Evolutionary conservation across 2,888 invertebrate species (phyloP).

Genomic region (Meta bourneti): DNA sequence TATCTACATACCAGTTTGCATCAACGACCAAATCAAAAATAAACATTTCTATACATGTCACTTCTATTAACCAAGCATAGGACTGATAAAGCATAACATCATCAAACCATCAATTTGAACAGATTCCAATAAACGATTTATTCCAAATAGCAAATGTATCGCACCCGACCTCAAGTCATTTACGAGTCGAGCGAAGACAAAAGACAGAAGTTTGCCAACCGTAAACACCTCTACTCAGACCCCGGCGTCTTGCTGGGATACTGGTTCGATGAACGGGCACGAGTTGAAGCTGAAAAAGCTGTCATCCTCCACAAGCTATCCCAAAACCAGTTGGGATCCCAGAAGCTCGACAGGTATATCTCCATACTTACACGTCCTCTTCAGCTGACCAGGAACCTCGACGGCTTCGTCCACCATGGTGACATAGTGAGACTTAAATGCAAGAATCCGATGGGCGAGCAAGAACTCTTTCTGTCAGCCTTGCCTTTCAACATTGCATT

Average conservation of each 20-base stretch:
- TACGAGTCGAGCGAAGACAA: constrained; percentile 32
- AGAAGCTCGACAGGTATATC: constrained; percentile 59
- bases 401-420: constrained; percentile 64
- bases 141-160: not conserved
- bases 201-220: constrained; percentile 25
- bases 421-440: constrained; percentile 62
- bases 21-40: not conserved
- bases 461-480: constrained; percentile 40
- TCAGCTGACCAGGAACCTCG: constrained; percentile 44
- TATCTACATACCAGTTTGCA: not conserved
- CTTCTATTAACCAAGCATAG: no score
- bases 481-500: constrained; percentile 17
- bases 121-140: not conserved
- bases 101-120: no score
- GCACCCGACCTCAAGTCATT: not conserved
- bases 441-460: not conserved
- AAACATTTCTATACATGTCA: not conserved
- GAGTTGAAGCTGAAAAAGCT: constrained; percentile 38
- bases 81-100: no score
- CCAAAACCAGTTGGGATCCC: constrained; percentile 42
- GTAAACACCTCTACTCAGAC: constrained; percentile 33
- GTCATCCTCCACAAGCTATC: constrained; percentile 21
- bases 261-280: constrained; percentile 65
- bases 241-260: constrained; percentile 41
- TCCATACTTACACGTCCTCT: constrained; percentile 21